These are phyloP conservation scores for Ceratina australensis DNA, from an alignment of 1,140 invertebrate genomes.

Conservation along the genomic window DNA sequence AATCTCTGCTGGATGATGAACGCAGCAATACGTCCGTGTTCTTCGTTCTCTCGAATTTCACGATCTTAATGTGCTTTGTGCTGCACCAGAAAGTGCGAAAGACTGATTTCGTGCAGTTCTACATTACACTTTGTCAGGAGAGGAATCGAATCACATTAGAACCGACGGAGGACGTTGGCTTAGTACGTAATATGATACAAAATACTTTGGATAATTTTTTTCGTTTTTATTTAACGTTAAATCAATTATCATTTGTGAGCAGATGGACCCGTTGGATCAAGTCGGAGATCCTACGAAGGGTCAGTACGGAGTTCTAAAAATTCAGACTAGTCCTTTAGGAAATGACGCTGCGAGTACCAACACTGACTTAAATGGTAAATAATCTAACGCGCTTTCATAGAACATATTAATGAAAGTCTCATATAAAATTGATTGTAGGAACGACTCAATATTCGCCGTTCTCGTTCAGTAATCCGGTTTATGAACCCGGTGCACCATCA, in stretches of 20 bases:
- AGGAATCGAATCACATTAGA: constrained; percentile 87
- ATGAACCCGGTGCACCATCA: constrained; percentile 83
- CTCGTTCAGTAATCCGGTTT: constrained; percentile 90
- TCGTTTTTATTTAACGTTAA: not conserved
- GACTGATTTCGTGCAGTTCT: constrained; percentile 91
- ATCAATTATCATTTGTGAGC: too few relatives aligned
- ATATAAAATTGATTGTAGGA: too few relatives aligned
- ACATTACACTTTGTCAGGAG: constrained; percentile 87
- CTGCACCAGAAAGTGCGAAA: constrained; percentile 88
- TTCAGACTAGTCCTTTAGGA: constrained; percentile 79
- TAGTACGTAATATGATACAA: constrained; percentile 81
- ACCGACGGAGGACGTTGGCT: constrained; percentile 88
- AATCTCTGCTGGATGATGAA: constrained; percentile 86
- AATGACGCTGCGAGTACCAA: constrained; percentile 71
- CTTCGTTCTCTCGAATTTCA: constrained; percentile 88
- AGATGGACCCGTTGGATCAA: constrained; percentile 82
- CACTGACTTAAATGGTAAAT: constrained; percentile 68
- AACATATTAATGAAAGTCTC: too few relatives aligned
- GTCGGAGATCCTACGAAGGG: constrained; percentile 75
- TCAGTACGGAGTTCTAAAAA: constrained; percentile 83
- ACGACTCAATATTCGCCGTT: constrained; percentile 81
- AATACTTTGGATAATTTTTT: not conserved
- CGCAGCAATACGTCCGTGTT: constrained; percentile 91
- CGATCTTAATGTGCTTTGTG: constrained; percentile 87
- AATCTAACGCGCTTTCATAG: too few relatives aligned